Evolutionary conservation across 2,113 vertebrate species (phyloP), one percentile per base, ranked within the genome.

Genomic region (Prionailurus bengalensis): DNA sequence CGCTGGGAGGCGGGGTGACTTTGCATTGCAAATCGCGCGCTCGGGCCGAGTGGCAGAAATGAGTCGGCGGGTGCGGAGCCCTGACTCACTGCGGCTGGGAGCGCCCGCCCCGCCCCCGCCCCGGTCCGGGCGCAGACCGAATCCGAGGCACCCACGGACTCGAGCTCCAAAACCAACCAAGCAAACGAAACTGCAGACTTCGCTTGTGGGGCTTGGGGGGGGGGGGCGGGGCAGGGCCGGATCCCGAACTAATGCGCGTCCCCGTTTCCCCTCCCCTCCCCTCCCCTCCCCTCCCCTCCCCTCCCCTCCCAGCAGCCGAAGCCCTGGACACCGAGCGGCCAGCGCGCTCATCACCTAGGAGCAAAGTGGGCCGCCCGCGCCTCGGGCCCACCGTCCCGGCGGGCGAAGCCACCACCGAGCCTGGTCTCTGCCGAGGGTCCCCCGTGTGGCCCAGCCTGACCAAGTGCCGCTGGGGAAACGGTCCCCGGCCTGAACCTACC

Each of bases 11-110:
- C 78, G 92, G 81, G 93, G 97, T 91, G 39, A 94, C 95, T 98
- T 98, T 98, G 97, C 98, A 95, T 98, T 97, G 98, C 97, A 98
- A 97, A 98, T 97, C 78, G 53, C 45, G 42, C 55, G 25, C 74
- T 81, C 6, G 7, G 63, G 92, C 83, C 58, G 13, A 71, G 80
- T 61, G 96, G 92, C 9, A 53, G 86, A 66, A 70, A 65, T 86
- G 82, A 93, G 86, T 76, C 39, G 68, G 65, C 80, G 23, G 78
- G 55, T 15, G n/a, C 13, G 14, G 80, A 84, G 88, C 33, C 97
- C 70, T 85, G 98, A 95, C 82, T 91, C 96, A 93, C 87, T 7
- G 8, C 31, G 58, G 29, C 71, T 25, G 9, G 0, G 7, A 48
- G 73, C 45, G 53, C 45, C 0, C 17, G 84, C 83, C 53, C 85